These are phyloP conservation scores for Montifringilla adamsi DNA, from an alignment of 2,113 vertebrate genomes.

Conservation along the genomic window DNA sequence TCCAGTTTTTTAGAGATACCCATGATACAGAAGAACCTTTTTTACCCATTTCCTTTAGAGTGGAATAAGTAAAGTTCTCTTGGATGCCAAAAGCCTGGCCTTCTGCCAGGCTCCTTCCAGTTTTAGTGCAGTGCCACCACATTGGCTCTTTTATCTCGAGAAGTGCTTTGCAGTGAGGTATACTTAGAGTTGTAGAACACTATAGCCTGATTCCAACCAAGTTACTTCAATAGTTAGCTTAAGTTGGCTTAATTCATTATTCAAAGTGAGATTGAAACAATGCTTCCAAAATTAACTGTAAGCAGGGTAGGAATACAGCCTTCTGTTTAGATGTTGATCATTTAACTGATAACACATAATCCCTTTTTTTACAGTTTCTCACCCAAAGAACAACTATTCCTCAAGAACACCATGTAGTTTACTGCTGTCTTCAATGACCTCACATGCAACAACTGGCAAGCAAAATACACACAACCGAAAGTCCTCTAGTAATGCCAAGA, in stretches of 20 bases:
- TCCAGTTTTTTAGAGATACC: neutral
- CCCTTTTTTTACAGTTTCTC: slow-evolving; percentile 70
- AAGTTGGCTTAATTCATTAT: neutral
- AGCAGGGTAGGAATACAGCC: neutral
- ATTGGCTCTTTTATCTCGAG: neutral
- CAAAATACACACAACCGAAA: slow-evolving; percentile 59
- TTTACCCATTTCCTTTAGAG: neutral
- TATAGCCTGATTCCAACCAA: neutral
- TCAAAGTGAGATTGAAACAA: neutral
- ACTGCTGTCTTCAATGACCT: slow-evolving; percentile 61
- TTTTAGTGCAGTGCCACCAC: neutral
- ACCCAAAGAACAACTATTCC: slow-evolving; percentile 82
- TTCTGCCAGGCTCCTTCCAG: neutral
- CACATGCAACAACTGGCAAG: slow-evolving; percentile 29
- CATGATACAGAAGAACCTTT: neutral
- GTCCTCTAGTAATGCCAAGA: slow-evolving; percentile 59
- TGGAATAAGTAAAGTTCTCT: neutral
- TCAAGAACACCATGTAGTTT: slow-evolving; percentile 69
- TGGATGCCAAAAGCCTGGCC: neutral
- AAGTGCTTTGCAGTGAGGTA: neutral
- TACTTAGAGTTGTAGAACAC: neutral
- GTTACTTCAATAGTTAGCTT: neutral
- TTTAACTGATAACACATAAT: neutral
- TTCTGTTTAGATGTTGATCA: neutral
- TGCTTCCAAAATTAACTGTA: neutral